These are phyloP conservation scores for Cottus gobio DNA, from an alignment of 2,113 vertebrate species.

Conservation along the genomic window DNA sequence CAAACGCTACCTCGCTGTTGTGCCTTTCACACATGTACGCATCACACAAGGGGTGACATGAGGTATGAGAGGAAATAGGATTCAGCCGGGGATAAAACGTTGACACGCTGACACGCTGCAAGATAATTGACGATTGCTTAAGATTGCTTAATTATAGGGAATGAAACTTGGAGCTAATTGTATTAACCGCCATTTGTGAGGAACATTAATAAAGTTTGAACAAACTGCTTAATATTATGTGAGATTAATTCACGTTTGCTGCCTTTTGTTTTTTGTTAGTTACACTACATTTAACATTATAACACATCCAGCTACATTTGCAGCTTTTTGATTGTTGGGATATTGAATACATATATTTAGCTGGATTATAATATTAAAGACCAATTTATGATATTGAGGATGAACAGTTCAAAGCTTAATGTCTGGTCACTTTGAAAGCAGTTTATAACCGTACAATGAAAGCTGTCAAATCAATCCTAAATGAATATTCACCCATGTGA, in stretches of 20 bases:
- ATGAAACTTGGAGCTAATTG: background rate
- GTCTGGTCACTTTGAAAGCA: background rate
- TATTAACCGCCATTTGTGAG: background rate
- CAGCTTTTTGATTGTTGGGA: background rate
- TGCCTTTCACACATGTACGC: slow-evolving; percentile 9
- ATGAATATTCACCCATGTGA: background rate
- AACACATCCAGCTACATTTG: background rate
- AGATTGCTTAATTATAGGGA: slow-evolving; percentile 10
- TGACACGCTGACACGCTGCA: background rate
- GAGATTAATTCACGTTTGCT: background rate
- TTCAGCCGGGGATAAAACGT: background rate
- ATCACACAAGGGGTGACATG: background rate
- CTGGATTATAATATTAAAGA: background rate
- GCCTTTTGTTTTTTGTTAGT: background rate
- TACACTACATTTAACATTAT: background rate
- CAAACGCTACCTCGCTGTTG: slow-evolving; percentile 14
- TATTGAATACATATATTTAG: background rate
- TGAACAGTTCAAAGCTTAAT: background rate
- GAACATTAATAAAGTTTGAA: background rate
- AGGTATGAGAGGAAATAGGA: background rate
- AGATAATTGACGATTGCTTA: slow-evolving; percentile 4
- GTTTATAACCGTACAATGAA: background rate
- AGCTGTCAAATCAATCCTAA: background rate
- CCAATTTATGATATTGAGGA: background rate
- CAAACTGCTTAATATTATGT: background rate